A percentile compares a stretch with the other conserved stretches of the same genome.
phyloP scores from a whole-genome alignment of 2,888 invertebrate species.

The Drosophila pseudotalamancana region DNA sequence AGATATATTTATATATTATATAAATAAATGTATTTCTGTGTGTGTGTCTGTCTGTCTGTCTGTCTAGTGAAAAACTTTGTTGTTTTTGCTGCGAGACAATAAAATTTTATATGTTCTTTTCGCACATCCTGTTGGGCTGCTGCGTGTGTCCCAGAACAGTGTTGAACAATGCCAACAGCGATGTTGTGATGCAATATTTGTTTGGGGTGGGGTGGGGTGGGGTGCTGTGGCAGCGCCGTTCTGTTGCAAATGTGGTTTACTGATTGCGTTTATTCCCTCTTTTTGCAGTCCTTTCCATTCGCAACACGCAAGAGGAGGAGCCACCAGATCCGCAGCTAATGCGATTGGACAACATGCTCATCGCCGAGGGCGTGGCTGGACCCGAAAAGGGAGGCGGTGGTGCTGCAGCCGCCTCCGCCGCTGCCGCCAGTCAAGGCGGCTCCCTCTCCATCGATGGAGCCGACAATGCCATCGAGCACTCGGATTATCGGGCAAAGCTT shows the following conservation, averaged over 20 bases:
- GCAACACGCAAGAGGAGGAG: constrained; percentile 99
- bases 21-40: neutral
- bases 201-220: too few species aligned
- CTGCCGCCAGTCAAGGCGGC: constrained; percentile 91
- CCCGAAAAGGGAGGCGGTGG: constrained; percentile 97
- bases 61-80: constrained; percentile 23
- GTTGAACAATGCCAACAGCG: constrained; percentile 10
- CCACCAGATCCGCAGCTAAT: constrained; percentile 99
- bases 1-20: too few species aligned
- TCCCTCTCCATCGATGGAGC: constrained; percentile 85
- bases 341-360: constrained; percentile 99
- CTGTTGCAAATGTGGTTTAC: constrained; percentile 1
- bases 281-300: constrained; percentile 92
- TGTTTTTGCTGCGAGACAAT: constrained; percentile 33
- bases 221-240: too few species aligned
- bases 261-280: constrained; percentile 7
- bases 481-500: constrained; percentile 99
- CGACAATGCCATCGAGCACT: constrained; percentile 99
- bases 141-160: constrained; percentile 1
- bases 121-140: constrained; percentile 3
- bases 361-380: constrained; percentile 98
- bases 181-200: too few species aligned
- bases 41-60: neutral
- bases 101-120: constrained; percentile 55
- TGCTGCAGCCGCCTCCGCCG: constrained; percentile 94